A percentile compares a stretch with the other conserved stretches of the same genome.
Evolutionary conservation across 1,140 invertebrate genomes (phyloP).

Genomic region (Ceratina australensis): DNA sequence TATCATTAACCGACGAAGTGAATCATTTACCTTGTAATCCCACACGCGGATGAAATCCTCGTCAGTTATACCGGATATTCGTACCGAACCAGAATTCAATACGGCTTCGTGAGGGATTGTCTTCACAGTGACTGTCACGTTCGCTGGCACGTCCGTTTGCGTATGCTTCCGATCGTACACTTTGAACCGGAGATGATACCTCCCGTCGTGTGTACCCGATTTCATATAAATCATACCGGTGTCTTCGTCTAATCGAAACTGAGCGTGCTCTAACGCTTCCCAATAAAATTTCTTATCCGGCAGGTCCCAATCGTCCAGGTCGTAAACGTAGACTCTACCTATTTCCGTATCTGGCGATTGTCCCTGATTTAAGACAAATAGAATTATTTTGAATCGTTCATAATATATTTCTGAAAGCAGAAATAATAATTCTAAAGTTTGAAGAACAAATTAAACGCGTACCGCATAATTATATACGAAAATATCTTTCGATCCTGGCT

Average conservation of each 20-base stretch:
- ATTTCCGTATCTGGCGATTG: conserved; percentile 95
- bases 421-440: background rate
- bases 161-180: conserved; percentile 97
- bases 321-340: conserved; percentile 96
- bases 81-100: conserved; percentile 95
- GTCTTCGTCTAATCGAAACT: conserved; percentile 93
- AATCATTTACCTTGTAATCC: conserved; percentile 87
- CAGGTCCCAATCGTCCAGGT: conserved; percentile 98
- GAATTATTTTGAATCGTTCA: no score
- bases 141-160: conserved; percentile 93
- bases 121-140: conserved; percentile 95
- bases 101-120: conserved; percentile 97
- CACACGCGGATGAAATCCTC: conserved; percentile 97
- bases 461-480: conserved; percentile 97
- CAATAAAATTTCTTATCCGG: conserved; percentile 98
- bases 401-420: no score
- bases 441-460: conserved; percentile 55
- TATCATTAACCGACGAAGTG: background rate
- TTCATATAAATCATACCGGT: conserved; percentile 97
- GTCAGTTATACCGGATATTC: conserved; percentile 95
- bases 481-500: conserved; percentile 96
- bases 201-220: conserved; percentile 92
- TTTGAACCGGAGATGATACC: conserved; percentile 92
- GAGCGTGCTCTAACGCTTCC: conserved; percentile 89
- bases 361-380: conserved; percentile 81